phyloP scores from a whole-genome alignment of 2,797 vertebrate genomes.

The Sciurus vulgaris region DNA sequence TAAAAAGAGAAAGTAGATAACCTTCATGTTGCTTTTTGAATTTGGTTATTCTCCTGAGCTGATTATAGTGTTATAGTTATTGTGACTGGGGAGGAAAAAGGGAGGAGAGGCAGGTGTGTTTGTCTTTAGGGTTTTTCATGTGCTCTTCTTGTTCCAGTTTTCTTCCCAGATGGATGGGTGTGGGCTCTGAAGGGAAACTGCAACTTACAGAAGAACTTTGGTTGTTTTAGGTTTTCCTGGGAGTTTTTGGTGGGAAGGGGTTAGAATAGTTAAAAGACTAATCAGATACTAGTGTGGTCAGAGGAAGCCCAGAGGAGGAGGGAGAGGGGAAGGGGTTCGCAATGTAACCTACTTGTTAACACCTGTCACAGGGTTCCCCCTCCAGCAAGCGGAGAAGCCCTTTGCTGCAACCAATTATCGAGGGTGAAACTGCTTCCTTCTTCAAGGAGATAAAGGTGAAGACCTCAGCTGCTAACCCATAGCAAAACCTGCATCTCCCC shows the following conservation, averaged over 20 bases:
- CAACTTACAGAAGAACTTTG: neutral
- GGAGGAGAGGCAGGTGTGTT: neutral
- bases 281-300: slow-evolving; percentile 39
- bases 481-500: slow-evolving; percentile 64
- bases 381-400: slow-evolving; percentile 99
- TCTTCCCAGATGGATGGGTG: neutral
- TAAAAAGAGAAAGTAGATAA: neutral
- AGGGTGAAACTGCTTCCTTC: slow-evolving; percentile 99
- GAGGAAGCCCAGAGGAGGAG: slow-evolving; percentile 67
- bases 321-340: slow-evolving; percentile 76
- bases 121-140: fast-evolving
- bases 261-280: slow-evolving; percentile 51
- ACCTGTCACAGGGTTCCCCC: slow-evolving; percentile 97
- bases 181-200: neutral
- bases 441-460: slow-evolving; percentile 99
- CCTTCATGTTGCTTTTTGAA: neutral
- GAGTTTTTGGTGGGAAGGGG: neutral
- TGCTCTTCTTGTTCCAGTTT: too few species aligned
- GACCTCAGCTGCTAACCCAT: slow-evolving; percentile 89
- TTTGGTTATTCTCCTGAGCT: neutral
- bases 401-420: slow-evolving; percentile 99
- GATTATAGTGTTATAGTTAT: fast-evolving
- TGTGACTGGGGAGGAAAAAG: neutral
- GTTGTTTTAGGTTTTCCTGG: neutral
- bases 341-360: slow-evolving; percentile 91